Conservation (phyloP, 2,113 vertebrate species). For the Dromiciops gliroides region DNA sequence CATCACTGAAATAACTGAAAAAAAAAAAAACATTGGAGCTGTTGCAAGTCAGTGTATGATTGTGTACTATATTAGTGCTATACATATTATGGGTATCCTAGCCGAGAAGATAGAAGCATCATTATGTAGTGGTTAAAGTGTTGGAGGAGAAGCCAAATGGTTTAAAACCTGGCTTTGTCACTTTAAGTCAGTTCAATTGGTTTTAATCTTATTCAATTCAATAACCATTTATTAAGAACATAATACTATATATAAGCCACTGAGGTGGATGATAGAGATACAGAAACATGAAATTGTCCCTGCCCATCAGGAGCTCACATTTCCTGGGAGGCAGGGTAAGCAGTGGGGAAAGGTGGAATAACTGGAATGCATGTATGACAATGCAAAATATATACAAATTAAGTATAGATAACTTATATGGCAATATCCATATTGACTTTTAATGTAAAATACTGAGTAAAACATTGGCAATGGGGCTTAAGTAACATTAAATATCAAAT, state of each 20-base stretch:
- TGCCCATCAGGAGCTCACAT: neutral
- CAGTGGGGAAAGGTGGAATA: too few relatives aligned
- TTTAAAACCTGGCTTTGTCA: neutral
- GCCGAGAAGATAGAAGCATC: neutral
- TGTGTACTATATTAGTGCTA: neutral
- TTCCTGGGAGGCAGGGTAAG: neutral
- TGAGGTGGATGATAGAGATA: neutral
- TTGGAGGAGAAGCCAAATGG: neutral
- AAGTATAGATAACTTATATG: neutral
- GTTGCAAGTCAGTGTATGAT: neutral
- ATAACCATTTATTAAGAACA: neutral
- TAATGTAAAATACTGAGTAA: neutral
- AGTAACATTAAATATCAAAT: neutral
- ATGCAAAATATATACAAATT: neutral
- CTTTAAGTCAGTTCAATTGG: neutral
- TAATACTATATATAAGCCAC: neutral
- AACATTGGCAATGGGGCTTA: neutral
- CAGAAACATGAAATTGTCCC: neutral
- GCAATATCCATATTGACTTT: neutral
- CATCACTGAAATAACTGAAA: neutral
- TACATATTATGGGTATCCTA: neutral
- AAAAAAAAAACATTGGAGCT: neutral
- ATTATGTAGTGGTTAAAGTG: neutral
- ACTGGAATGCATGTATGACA: neutral
- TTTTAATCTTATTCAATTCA: neutral